Evolutionary conservation across 2,113 vertebrate genomes (phyloP), one percentile per base, ranked within the genome.

Genomic region (Loxodonta africana): DNA sequence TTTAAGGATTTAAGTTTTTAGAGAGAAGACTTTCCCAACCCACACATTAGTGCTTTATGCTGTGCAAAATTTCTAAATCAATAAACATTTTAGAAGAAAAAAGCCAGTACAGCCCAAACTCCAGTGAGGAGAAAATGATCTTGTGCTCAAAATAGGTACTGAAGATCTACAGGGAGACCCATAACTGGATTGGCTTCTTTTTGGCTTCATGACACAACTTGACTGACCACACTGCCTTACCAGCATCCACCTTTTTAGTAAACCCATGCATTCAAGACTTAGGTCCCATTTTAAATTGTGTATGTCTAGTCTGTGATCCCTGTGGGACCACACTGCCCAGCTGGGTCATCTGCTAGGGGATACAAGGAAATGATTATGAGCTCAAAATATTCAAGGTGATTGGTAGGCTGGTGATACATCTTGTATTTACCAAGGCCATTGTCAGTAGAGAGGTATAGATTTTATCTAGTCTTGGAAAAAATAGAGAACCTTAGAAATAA

Each of bases 11-110:
- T 94, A 46, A 92, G 41, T 80, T 86, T 91, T 97, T 94, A 93
- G 89, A 97, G 81, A 80, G 77, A 97, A 98, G 88, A 95, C 46
- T 76, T 90, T 96, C 11, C 85, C 95, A 98, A 88, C 48, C 83
- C 82, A 91, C 67, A 97, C 44, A 95, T 96, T 96, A 98, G 96
- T 96, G 90, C 15, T 97, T 97, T 97, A 96, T 95, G 90, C 57
- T 96, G 85, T 85, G 30, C 82, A 96, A 97, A 84, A 97, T 95
- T 80, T 89, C 97, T 96, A 97, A 98, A 98, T 98, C 98, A 98
- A 98, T 98, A 98, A 98, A 95, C 87, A 98, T 97, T 98, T 97
- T 85, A 94, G 77, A 77, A 65, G 95, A 88, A 98, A 94, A 95
- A 90, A 92, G 90, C 96, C 96, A 97, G 96, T 98, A 96, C 73